Conservation (phyloP, 2,888 invertebrate species). For the Torymus texanus region DNA sequence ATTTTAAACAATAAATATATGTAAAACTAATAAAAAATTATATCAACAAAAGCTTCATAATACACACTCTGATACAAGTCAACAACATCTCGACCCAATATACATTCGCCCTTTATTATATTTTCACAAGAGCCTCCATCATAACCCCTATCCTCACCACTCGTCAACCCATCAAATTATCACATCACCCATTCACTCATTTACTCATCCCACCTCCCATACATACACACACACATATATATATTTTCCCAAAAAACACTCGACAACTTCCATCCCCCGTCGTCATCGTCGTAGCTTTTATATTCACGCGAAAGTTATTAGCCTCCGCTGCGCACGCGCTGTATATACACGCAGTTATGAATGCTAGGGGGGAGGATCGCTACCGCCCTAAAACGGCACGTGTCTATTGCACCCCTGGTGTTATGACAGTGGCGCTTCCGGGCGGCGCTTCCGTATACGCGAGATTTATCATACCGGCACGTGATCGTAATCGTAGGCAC, state of each 20-base stretch:
- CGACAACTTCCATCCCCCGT: neutral
- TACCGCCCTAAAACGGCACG: slow-evolving; percentile 62
- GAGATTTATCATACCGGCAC: slow-evolving; percentile 68
- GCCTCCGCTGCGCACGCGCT: slow-evolving; percentile 8
- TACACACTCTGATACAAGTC: too few relatives aligned
- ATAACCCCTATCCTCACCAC: neutral
- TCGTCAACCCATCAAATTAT: too few relatives aligned
- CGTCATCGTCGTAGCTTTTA: neutral
- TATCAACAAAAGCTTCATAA: too few relatives aligned
- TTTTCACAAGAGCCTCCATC: neutral
- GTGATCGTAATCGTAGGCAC: slow-evolving; percentile 60
- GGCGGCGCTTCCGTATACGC: slow-evolving; percentile 60
- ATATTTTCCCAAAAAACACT: slow-evolving; percentile 18
- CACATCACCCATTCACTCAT: too few relatives aligned
- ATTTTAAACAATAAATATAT: too few relatives aligned
- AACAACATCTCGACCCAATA: too few relatives aligned
- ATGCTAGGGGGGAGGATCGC: slow-evolving; percentile 23
- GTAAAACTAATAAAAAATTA: too few relatives aligned
- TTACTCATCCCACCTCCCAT: too few relatives aligned
- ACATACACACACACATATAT: neutral
- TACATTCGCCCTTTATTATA: neutral
- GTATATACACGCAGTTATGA: slow-evolving; percentile 36
- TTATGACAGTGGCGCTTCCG: slow-evolving; percentile 70
- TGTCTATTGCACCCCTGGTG: slow-evolving; percentile 65
- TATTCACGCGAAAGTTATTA: slow-evolving; percentile 32